Percentiles rank a stretch among this genome's conserved stretches.
phyloP scores from a whole-genome alignment of 92 coral and sea anemone species.

The Siderastrea siderea region DNA sequence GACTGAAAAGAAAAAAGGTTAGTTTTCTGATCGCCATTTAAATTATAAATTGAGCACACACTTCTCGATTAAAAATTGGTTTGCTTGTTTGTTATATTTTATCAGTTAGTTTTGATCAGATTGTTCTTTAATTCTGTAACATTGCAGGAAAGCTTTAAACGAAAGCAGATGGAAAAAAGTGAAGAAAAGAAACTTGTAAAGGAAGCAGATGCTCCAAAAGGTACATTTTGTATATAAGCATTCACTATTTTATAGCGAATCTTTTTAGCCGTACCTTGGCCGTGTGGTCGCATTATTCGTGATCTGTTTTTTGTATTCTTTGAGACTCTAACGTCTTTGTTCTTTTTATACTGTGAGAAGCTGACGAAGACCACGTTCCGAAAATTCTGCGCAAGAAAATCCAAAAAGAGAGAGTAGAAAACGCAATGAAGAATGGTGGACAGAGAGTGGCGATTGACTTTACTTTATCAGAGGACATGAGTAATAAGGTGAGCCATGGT shows the following conservation, averaged over 20 bases:
- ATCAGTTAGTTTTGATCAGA: neutral
- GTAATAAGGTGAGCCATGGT: conserved; percentile 53
- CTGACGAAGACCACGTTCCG: conserved; percentile 25
- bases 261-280: too few species aligned
- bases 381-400: conserved; percentile 36
- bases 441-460: conserved; percentile 75
- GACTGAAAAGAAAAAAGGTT: conserved; percentile 61
- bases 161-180: conserved; percentile 2
- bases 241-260: neutral
- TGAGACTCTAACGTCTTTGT: neutral
- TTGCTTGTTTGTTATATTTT: neutral
- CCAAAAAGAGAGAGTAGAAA: conserved; percentile 50
- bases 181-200: neutral
- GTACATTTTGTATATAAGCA: neutral
- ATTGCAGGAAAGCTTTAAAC: conserved; percentile 19
- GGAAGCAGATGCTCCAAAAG: neutral
- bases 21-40: neutral
- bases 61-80: neutral
- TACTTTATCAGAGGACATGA: conserved; percentile 62
- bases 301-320: neutral
- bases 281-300: too few species aligned
- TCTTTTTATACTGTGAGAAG: neutral
- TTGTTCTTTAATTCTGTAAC: neutral
- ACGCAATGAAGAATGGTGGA: conserved; percentile 55
- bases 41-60: neutral